Base-by-base conservation (phyloP, 1,140 invertebrate species). In the Popillia japonica region DNA sequence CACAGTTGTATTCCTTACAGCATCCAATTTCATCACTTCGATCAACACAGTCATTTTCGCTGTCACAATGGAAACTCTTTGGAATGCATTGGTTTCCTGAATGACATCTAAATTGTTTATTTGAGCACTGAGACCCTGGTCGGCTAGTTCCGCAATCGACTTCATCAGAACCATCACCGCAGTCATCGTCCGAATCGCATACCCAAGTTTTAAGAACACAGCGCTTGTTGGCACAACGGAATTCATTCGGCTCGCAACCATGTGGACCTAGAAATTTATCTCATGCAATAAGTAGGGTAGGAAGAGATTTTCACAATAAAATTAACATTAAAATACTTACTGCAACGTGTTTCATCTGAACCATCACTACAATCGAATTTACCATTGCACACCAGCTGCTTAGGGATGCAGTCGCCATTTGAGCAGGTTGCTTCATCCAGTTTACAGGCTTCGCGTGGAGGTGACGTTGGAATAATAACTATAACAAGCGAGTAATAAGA, bases 161-260 rank as follows among this genome's bases (percentile, higher is more conserved):
- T 86, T 96, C 95, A 83, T 96, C 96, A 0, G 94, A 95, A n/a
- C 92, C 91, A 86, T 99, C 98, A 0, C 92, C 93, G 85, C 98
- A 99, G 87, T 99, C 98, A 83, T 96, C 92, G 80, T 98, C 96
- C 4, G 88, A 89, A 79, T 92, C 98, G 86, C 98, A 99, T 23
- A 92, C 87, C 96, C 97, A 99, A 6, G 95, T 92, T 84, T 98
- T 98, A 20, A 94, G 91, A 6, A 99, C 91, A 86, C 98, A 99
- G 79, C 94, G 92, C 73, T 93, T 93, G 85, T 97, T 98, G 55
- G 88, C 88, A 86, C 97, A 99, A 75, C 93, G 90, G 87, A 95
- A 98, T 87, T 99, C 94, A 85, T 99, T 98, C 0, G 98, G 97
- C 86, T 99, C 95, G 86, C 97, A 99, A 11, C 92, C 92, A 48